Base-by-base conservation (phyloP, 2,113 vertebrate genomes). In the Corythoichthys haematopterus region DNA sequence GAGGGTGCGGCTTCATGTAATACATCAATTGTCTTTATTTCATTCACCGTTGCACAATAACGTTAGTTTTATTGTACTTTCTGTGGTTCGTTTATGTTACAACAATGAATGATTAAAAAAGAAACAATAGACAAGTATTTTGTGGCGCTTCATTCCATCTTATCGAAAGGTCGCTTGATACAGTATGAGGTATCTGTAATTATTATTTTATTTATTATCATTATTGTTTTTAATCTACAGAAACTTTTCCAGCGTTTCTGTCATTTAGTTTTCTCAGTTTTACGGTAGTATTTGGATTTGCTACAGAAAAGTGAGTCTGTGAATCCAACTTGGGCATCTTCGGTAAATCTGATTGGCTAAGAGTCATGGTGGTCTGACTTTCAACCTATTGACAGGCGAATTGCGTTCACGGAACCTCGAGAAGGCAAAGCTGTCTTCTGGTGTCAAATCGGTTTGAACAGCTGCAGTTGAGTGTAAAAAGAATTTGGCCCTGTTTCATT, bases 361-460 rank as follows among this genome's bases (percentile, higher is more conserved):
- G 38, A 70, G 35, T 70, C 62, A 62, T 69, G 81, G 90, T 92
- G 91, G 90, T 70, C 85, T 91, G 91, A 92, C 87, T 91, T 78
- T 80, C 80, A 72, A 74, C 85, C 79, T 79, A 84, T 85, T 73
- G 76, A 80, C 70, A 69, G 68, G 69, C 36, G 36, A 2, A 37
- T 50, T 70, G 33, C 55, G 68, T 43, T 50, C 59, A 38, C 62
- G 48, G 46, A 53, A 58, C 47, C 45, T 4, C 45, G 58, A 53
- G 6, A 59, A 69, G 37, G 35, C 55, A 76, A 71, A 84, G 76
- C 81, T 88, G 88, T 90, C 89, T 85, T 84, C 87, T 89, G 85
- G 87, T 77, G 88, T 84, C 65, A 74, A 74, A 80, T 55, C 64
- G 55, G 48, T 71, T 37, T 61, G 11, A 70, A 58, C 45, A 53